phyloP scores from a whole-genome alignment of 1,140 invertebrate species.

The Oscheius sp. region DNA sequence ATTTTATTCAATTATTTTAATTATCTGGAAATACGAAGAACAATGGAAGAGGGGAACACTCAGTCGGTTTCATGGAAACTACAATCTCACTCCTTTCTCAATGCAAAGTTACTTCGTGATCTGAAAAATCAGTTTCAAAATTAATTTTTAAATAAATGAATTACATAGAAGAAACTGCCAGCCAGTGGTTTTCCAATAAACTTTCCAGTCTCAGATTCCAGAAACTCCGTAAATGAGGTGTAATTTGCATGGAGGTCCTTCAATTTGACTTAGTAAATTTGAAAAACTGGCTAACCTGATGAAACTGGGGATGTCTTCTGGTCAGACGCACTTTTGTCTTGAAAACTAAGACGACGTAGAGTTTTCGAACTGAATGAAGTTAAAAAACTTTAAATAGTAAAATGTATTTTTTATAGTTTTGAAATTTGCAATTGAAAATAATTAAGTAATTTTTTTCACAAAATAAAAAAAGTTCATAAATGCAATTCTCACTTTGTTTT shows the following conservation, averaged over 20 bases:
- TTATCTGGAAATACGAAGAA: no score
- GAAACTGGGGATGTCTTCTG: slow-evolving; percentile 24
- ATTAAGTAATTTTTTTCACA: slow-evolving; percentile 12
- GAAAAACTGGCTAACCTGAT: neutral
- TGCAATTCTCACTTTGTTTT: slow-evolving; percentile 29
- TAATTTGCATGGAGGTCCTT: slow-evolving; percentile 37
- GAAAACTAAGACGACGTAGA: slow-evolving; percentile 38
- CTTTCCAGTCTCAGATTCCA: slow-evolving; percentile 35
- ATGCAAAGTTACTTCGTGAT: neutral
- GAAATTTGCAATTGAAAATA: slow-evolving; percentile 7
- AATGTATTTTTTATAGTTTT: slow-evolving; percentile 7
- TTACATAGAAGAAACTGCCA: slow-evolving; percentile 37
- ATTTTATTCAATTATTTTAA: no score
- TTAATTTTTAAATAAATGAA: neutral
- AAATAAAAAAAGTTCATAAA: neutral
- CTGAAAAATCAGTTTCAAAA: neutral
- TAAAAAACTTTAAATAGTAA: neutral
- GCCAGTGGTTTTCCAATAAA: slow-evolving; percentile 31
- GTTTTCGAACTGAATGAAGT: slow-evolving; percentile 37
- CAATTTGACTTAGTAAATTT: neutral
- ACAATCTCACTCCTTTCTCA: neutral
- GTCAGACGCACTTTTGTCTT: slow-evolving; percentile 32
- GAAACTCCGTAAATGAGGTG: slow-evolving; percentile 36
- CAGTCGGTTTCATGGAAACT: slow-evolving; percentile 16
- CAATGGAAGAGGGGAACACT: no score